Base-by-base conservation (phyloP, 2,113 vertebrate genomes). In the Lonchura striata region DNA sequence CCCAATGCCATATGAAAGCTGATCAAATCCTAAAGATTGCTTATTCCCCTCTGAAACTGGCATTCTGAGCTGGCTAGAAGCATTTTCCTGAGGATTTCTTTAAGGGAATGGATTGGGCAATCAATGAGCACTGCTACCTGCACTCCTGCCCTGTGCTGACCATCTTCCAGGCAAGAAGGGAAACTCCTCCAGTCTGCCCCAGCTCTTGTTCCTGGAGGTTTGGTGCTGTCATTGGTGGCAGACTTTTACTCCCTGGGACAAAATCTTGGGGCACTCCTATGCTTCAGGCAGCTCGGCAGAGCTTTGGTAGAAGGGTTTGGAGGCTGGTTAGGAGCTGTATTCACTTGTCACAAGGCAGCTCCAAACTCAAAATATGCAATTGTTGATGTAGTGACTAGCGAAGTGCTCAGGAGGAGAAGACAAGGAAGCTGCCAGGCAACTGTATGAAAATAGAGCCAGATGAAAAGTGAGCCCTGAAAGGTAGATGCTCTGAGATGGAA, bases 381-480 rank as follows among this genome's bases (percentile, higher is more conserved):
- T 80, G 77, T 59, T 83, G 44, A 68, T 54, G 33, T 39, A 50
- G 80, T 81, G 64, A 68, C 30, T 49, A 70, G 30, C n/a, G 82
- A 60, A 92, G 20, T 21, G 39, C 80, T 85, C 47, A 44, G 56
- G 44, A 86, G 19, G 5, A 3, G 60, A 77, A 86, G 46, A 37
- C 65, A 88, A 77, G 60, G 91, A 78, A 88, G 53, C 57, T 86
- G 25, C n/a, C 60, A 84, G 60, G 57, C 28, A 83, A n/a, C 24
- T 46, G 33, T 53, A 71, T 75, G 72, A 82, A 95, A 94, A 83
- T 13, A 79, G 28, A 96, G 20, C 2, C 80, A 95, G 74, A 84
- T 65, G 37, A 82, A 91, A 92, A 88, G 20, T 42, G 33, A 83
- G 6, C 39, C 44, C 64, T 1, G 5, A 86, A 81, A 90, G 31